Conservation (phyloP, 2,888 invertebrate species). For the Ptychoptera albimana region DNA sequence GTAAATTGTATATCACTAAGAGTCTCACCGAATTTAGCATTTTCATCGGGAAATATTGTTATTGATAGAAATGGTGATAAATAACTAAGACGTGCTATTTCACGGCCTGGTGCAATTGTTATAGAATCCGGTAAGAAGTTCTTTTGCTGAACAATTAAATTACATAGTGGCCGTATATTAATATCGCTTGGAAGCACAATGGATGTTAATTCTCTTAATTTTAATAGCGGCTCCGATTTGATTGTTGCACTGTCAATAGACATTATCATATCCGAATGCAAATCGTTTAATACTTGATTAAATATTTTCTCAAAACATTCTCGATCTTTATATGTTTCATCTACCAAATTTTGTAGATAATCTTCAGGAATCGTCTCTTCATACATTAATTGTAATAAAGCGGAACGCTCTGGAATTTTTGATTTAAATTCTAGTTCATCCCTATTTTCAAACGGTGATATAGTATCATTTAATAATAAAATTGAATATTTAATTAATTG, state of each 20-base stretch:
- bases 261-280: constrained; percentile 29
- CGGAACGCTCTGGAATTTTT: not conserved
- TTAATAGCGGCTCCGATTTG: constrained; percentile 19
- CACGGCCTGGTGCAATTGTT: constrained; percentile 58
- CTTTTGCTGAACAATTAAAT: constrained; percentile 42
- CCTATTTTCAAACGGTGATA: not conserved
- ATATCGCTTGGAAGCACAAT: not conserved
- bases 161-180: constrained; percentile 56
- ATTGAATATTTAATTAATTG: constrained; percentile 1
- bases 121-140: constrained; percentile 64
- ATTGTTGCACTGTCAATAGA: constrained; percentile 11
- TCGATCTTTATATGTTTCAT: constrained; percentile 33
- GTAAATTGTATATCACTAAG: constrained; percentile 22
- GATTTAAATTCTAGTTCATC: not conserved
- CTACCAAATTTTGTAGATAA: constrained; percentile 42
- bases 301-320: constrained; percentile 24
- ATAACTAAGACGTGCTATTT: constrained; percentile 69
- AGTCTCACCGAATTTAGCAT: constrained; percentile 72
- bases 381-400: constrained; percentile 41
- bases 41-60: constrained; percentile 87
- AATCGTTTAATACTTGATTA: constrained; percentile 22
- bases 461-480: not conserved
- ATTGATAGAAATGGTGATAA: constrained; percentile 85
- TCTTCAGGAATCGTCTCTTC: constrained; percentile 42
- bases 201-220: not conserved